Percentiles rank a stretch among this genome's conserved stretches.
phyloP scores from a whole-genome alignment of 2,797 vertebrate genomes.

The Pipistrellus pygmaeus region DNA sequence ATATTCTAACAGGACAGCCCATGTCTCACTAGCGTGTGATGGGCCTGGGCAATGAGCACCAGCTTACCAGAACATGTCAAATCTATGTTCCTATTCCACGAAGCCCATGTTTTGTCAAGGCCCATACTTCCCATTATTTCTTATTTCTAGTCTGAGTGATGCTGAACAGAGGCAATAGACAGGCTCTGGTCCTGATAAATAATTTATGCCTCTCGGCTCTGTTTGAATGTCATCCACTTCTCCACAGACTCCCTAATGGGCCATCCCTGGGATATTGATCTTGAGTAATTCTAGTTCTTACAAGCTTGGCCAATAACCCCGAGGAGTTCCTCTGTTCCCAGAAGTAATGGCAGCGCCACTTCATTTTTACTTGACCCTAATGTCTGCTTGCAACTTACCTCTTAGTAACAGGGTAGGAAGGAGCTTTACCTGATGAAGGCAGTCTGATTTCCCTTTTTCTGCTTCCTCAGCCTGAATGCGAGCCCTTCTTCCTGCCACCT shows the following conservation, averaged over 20 bases:
- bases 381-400: conserved; percentile 1
- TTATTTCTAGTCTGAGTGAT: neutral
- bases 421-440: neutral
- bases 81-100: neutral
- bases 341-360: neutral
- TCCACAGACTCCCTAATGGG: neutral
- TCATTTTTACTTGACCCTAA: neutral
- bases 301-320: neutral
- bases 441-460: neutral
- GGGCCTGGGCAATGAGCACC: neutral
- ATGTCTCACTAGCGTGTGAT: neutral
- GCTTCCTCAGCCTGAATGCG: neutral
- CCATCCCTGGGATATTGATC: neutral
- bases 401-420: neutral
- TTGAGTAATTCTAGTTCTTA: conserved; percentile 30
- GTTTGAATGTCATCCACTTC: neutral
- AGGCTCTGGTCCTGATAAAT: neutral
- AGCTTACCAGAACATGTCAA: neutral
- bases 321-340: neutral
- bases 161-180: neutral
- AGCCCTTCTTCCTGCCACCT: neutral
- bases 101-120: neutral
- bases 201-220: neutral
- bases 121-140: neutral
- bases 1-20: neutral